A percentile compares a stretch with the other conserved stretches of the same genome.
Evolutionary conservation across 2,113 vertebrate species (phyloP).

Genomic region (Nycticorax nycticorax): DNA sequence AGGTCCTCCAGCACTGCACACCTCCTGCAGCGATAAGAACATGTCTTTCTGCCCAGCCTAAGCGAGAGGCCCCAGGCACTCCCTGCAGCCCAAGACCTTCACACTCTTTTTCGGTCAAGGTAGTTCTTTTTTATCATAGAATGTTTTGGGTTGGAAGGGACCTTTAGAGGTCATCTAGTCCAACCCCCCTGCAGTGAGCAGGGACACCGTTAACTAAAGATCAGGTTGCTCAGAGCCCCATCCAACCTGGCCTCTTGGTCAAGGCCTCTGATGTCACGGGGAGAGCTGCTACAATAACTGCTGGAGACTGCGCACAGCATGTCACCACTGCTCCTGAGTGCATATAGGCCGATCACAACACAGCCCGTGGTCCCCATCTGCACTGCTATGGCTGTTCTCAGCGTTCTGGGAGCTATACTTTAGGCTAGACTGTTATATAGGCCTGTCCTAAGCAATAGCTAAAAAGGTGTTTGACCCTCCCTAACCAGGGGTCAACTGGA

Average conservation of each 20-base stretch:
- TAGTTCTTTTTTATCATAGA: neutral
- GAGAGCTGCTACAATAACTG: accelerated
- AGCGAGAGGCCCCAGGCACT: neutral
- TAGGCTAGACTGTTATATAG: too few relatives aligned
- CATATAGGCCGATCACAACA: accelerated
- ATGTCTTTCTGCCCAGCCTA: accelerated
- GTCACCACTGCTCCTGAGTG: neutral
- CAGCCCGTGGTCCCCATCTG: accelerated
- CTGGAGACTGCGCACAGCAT: neutral
- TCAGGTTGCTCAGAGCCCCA: too few relatives aligned
- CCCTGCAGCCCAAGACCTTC: neutral
- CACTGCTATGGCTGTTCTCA: neutral
- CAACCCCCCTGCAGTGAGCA: too few relatives aligned
- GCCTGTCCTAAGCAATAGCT: neutral
- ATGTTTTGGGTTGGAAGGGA: too few relatives aligned
- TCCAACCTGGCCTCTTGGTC: too few relatives aligned
- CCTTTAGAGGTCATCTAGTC: too few relatives aligned
- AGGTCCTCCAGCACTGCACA: neutral
- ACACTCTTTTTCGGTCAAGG: neutral
- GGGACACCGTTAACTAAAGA: too few relatives aligned
- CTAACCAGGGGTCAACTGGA: neutral
- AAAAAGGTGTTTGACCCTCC: neutral
- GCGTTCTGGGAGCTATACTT: neutral
- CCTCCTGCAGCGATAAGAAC: neutral
- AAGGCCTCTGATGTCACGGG: neutral